Percentiles rank a stretch among this genome's conserved stretches.
Evolutionary conservation across 2,797 vertebrate genomes (phyloP).

Genomic region (Setipinna tenuifilis): DNA sequence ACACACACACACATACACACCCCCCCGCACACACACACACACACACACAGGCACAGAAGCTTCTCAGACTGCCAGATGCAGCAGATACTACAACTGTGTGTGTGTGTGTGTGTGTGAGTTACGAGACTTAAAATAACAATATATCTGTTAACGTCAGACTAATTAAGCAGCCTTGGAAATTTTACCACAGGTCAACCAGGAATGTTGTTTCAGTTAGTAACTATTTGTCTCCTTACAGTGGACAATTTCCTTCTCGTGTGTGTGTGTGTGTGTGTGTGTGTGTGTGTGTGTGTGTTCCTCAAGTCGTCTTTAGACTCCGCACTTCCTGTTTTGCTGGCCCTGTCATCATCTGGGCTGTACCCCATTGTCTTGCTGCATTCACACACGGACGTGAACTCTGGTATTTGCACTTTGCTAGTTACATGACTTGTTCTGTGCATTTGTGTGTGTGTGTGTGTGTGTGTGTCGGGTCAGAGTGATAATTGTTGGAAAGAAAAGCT

Average conservation of each 20-base stretch:
- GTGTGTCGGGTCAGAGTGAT: neutral
- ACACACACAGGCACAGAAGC: neutral
- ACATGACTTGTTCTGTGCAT: neutral
- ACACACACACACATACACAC: neutral
- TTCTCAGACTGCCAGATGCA: neutral
- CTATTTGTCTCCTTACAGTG: neutral
- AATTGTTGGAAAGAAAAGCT: slow-evolving; percentile 3
- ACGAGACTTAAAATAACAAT: neutral
- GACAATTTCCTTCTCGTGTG: neutral
- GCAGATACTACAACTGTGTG: neutral
- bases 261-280: neutral
- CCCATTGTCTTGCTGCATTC: slow-evolving; percentile 8
- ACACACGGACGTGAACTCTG: neutral
- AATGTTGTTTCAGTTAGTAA: neutral
- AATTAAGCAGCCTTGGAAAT: neutral
- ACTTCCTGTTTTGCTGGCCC: slow-evolving; percentile 17
- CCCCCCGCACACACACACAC: neutral
- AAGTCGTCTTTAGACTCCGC: slow-evolving; percentile 20
- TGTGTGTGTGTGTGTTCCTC: neutral
- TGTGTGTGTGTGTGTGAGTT: neutral
- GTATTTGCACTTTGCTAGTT: neutral
- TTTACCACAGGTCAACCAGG: neutral
- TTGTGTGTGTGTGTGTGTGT: neutral
- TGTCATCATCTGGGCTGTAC: slow-evolving; percentile 7
- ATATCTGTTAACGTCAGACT: neutral